Evolutionary conservation across 2,113 vertebrate genomes (phyloP), one percentile per base, ranked within the genome.

Genomic region (Tychaedon coryphoeus): DNA sequence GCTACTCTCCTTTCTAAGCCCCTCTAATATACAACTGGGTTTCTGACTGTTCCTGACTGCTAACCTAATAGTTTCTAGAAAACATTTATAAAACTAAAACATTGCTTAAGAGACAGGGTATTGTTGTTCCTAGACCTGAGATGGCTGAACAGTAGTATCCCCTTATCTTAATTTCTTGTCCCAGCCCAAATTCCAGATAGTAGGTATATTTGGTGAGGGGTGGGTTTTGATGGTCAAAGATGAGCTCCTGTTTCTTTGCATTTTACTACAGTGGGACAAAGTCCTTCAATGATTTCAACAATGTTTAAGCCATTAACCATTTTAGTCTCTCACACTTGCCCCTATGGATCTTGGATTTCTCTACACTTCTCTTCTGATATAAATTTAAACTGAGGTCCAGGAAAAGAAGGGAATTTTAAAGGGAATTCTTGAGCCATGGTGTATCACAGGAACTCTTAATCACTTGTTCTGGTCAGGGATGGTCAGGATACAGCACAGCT

Each of bases 261-360:
- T 10, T 45, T 62, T 45, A 14, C 38, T 53, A 9, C 33, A 33
- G 26, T 45, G 48, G 47, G 33, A 22, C 54, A 45, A 62, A 45
- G 26, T 33, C 22, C 56, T 43, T 62, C 0, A 0, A 25, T 45
- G 33, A 62, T 43, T 53, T 83, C 26, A 53, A 31, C 6, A 31
- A 20, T 36, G 20, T 43, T 65, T 51, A 61, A 51, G 36, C 16
- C 25, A 62, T 83, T 36, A 53, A 36, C 20, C 56, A 43, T 53
- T 61, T 61, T 36, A 43, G 10, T 36, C 13, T 43, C 56, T 51
- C 47, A 83, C 25, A 25, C 19, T 1, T 77, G 14, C 26, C 4
- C 8, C n/a, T 31, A 8, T 61, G 64, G 64, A 43, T 24, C 0
- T 1, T 47, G 42, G 26, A 42, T 36, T 10, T 4, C 2, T 6